Conservation (phyloP, 2,113 vertebrate species). For the Rafetus swinhoei region DNA sequence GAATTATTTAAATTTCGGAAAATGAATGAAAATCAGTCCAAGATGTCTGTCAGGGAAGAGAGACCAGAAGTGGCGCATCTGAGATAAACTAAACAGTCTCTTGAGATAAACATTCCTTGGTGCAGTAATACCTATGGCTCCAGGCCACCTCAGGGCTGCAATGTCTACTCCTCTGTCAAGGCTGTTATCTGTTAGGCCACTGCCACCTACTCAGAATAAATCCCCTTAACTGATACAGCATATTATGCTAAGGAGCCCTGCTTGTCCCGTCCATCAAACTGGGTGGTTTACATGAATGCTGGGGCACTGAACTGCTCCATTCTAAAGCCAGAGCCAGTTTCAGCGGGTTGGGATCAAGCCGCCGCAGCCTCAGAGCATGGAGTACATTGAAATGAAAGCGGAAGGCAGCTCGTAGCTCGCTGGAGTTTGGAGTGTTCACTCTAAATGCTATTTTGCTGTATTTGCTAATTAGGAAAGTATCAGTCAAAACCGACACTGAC, state of each 20-base stretch:
- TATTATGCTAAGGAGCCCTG: constrained; percentile 43
- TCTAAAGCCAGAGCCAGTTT: fast-evolving
- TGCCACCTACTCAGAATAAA: constrained; percentile 59
- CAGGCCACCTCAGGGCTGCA: constrained; percentile 47
- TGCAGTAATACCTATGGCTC: constrained; percentile 73
- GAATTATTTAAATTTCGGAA: constrained; percentile 71
- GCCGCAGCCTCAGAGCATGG: background rate
- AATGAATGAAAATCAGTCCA: constrained; percentile 70
- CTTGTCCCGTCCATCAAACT: constrained; percentile 48
- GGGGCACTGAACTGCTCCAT: fast-evolving
- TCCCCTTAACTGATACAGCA: constrained; percentile 70
- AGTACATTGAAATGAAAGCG: fast-evolving
- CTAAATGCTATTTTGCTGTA: background rate
- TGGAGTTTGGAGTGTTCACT: background rate
- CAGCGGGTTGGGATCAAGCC: fast-evolving
- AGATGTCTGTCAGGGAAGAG: constrained; percentile 63
- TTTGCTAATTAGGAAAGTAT: background rate
- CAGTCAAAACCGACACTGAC: background rate
- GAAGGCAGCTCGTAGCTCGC: fast-evolving
- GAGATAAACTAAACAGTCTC: constrained; percentile 77
- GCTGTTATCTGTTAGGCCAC: constrained; percentile 63
- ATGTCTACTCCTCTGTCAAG: constrained; percentile 7
- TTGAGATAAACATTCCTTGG: constrained; percentile 74
- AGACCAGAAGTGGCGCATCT: constrained; percentile 55
- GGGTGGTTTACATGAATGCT: background rate